A percentile compares a stretch with the other conserved stretches of the same genome.
phyloP scores from a whole-genome alignment of 92 coral and sea anemone genomes.

The Phenganax subtilis region DNA sequence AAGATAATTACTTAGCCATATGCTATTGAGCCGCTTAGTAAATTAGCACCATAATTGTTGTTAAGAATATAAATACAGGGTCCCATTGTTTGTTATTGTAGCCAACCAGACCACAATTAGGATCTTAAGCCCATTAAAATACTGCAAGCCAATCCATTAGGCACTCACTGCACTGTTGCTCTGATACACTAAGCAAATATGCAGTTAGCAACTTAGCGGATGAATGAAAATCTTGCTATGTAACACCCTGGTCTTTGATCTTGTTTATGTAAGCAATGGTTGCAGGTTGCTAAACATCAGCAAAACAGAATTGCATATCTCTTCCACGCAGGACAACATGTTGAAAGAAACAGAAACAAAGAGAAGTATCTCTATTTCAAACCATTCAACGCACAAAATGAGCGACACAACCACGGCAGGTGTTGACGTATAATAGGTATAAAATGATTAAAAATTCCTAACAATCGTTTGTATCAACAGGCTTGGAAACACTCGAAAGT shows the following conservation, averaged over 20 bases:
- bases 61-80: background rate
- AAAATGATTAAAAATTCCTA: slow-evolving; percentile 2
- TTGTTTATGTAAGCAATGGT: background rate
- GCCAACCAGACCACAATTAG: background rate
- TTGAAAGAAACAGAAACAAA: background rate
- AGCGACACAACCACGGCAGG: background rate
- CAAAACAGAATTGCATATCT: background rate
- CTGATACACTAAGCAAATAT: background rate
- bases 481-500: slow-evolving; percentile 4
- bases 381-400: background rate
- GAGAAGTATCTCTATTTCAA: background rate
- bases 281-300: background rate
- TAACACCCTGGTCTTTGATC: background rate
- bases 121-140: background rate
- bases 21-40: background rate
- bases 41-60: background rate
- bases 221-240: no score
- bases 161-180: background rate
- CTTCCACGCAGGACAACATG: background rate
- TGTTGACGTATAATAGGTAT: slow-evolving; percentile 1
- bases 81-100: background rate
- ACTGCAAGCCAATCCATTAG: background rate
- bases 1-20: background rate
- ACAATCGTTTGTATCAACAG: background rate
- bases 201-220: background rate